These are phyloP conservation scores for Cyanistes caeruleus DNA, from an alignment of 2,113 vertebrate species.

Conservation along the genomic window DNA sequence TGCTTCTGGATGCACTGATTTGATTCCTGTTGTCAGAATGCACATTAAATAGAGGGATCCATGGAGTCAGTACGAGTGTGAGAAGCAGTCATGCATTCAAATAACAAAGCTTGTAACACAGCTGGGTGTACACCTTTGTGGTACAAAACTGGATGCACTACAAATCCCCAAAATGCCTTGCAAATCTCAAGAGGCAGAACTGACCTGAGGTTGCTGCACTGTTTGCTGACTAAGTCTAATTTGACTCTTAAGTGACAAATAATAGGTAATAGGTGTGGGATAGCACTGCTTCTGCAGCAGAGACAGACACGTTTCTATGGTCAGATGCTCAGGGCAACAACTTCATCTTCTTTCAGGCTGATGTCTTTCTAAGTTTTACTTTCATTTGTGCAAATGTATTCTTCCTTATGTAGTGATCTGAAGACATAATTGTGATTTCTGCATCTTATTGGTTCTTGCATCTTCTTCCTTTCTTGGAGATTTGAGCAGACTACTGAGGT, in stretches of 20 bases:
- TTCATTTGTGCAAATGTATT: background rate
- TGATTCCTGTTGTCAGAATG: background rate
- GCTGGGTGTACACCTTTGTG: background rate
- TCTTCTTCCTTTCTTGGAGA: background rate
- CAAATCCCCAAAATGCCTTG: background rate
- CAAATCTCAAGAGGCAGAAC: slow-evolving; percentile 5
- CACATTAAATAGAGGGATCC: background rate
- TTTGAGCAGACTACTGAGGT: background rate
- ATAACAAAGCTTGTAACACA: slow-evolving; percentile 7
- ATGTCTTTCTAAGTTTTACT: background rate
- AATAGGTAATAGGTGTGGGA: background rate
- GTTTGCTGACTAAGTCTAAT: background rate
- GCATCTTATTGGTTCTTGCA: background rate
- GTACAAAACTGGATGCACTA: background rate
- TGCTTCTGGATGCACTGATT: background rate
- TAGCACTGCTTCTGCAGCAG: background rate
- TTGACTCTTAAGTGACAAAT: background rate
- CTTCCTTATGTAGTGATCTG: background rate
- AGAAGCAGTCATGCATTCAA: background rate
- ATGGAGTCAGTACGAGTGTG: background rate
- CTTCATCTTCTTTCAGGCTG: background rate
- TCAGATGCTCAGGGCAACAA: background rate
- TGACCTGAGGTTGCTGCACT: background rate
- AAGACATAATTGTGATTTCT: background rate
- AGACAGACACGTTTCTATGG: background rate